Evolutionary conservation across 1,140 invertebrate species (phyloP), one percentile per base, ranked within the genome.

Genomic region (Caerostris extrusa): DNA sequence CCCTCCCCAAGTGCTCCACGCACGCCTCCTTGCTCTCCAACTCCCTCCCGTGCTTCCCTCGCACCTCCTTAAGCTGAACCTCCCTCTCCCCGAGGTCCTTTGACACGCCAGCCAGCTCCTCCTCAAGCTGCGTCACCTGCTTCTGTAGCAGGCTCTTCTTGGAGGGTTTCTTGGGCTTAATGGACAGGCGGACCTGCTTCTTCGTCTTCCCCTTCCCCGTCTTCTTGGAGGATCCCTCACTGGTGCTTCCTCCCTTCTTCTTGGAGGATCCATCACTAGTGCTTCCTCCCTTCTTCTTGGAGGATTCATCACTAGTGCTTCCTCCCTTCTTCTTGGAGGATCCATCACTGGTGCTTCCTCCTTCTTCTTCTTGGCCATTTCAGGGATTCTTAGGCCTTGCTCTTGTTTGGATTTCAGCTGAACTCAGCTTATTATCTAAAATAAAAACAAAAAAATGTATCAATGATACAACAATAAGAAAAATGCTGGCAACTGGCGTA

Each of bases 121-220:
- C 7, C 6, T 91, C 71, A 57, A 81, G 50, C 12, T 82, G 19
- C 3, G 86, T 17, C 7, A 82, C 67, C 53, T 82, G 58, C 8
- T 69, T n/a, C 17, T 82, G 60, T 10, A 91, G 53, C 5, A 55
- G 5, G 0, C 8, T n/a, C 50, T 91, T 91, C 57, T 82, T 71
- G 3, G 90, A 61, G 1, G 71, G 90, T 7, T 91, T 82, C 50
- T 82, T 91, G 8, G 56, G 8, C 14, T 34, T 57, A 6, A 14
- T 14, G 55, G 55, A 8, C 7, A 58, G 7, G 6, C 82, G 55
- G 50, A 53, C 56, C 14, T 69, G 56, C 64, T 34, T 56, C 56
- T 90, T 90, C 5, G 14, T 19, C 50, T 91, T 91, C 71, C 19
- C 53, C 77, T 77, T 77, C 34, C 34, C 12, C 14, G 81, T 90